Evolutionary conservation across 2,113 vertebrate species (phyloP).

Genomic region (Datnioides undecimradiatus): DNA sequence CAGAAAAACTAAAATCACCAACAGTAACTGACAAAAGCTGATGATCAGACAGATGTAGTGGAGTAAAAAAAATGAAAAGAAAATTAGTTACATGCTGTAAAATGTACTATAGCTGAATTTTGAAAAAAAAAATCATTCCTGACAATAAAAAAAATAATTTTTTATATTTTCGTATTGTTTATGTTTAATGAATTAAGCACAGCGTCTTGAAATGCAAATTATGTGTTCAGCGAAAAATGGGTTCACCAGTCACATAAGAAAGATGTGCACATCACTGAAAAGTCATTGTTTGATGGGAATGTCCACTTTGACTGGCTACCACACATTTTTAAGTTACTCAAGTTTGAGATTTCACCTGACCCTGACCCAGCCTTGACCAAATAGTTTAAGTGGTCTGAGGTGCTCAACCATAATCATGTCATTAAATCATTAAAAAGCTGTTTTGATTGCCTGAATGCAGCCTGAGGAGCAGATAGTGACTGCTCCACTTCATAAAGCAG

Average conservation of each 20-base stretch:
- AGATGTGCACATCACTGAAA: background rate
- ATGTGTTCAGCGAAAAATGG: background rate
- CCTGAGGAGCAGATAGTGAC: constrained; percentile 3
- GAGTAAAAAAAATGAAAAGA: no score
- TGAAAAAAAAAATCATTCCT: no score
- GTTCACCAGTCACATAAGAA: background rate
- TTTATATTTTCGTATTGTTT: no score
- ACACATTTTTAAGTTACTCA: background rate
- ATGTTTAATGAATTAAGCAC: background rate
- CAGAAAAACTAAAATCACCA: no score
- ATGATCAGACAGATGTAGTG: no score
- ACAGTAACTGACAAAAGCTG: no score
- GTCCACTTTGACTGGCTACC: no score
- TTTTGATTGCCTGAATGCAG: constrained; percentile 14
- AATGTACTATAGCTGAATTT: no score
- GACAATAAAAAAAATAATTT: no score
- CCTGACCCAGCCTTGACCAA: background rate
- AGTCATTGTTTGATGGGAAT: no score
- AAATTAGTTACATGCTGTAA: no score
- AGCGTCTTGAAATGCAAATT: background rate
- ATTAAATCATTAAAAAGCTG: constrained; percentile 18
- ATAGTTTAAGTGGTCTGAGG: background rate
- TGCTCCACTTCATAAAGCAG: background rate
- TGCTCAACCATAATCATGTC: background rate
- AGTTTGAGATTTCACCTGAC: constrained; percentile 1